These are phyloP conservation scores for Galendromus occidentalis DNA, from an alignment of 1,140 invertebrate species.

Conservation along the genomic window DNA sequence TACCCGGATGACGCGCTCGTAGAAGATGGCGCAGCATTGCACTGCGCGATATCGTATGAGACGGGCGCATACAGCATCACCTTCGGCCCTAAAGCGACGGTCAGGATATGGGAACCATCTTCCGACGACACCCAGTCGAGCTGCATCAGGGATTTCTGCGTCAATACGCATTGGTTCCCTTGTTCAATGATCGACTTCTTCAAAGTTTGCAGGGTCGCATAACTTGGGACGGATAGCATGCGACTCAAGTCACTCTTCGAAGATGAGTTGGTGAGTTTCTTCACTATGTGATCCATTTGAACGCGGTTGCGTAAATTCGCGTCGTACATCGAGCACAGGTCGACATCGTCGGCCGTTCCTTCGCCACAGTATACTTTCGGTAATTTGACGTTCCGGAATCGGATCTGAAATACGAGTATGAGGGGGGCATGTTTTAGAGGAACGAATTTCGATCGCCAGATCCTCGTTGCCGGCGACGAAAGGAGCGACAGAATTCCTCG, in stretches of 20 bases:
- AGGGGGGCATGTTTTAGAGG: too few relatives aligned
- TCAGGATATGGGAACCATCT: constrained; percentile 91
- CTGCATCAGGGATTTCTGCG: constrained; percentile 49
- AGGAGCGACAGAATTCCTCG: too few relatives aligned
- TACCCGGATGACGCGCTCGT: neutral
- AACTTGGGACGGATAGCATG: constrained; percentile 67
- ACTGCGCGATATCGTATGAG: constrained; percentile 14
- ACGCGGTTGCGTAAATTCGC: constrained; percentile 44
- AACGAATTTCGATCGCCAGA: too few relatives aligned
- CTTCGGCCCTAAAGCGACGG: constrained; percentile 84
- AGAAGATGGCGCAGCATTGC: neutral
- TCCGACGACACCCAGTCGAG: constrained; percentile 98
- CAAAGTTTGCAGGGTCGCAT: constrained; percentile 70
- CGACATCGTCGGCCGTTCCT: constrained; percentile 39
- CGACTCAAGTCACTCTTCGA: constrained; percentile 12
- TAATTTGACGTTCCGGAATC: constrained; percentile 64
- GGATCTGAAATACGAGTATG: constrained; percentile 33
- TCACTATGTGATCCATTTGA: constrained; percentile 30
- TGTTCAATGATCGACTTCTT: constrained; percentile 71
- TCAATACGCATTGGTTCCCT: constrained; percentile 65
- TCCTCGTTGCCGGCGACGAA: too few relatives aligned
- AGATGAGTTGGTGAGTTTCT: constrained; percentile 38
- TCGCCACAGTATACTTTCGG: constrained; percentile 42
- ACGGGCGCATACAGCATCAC: constrained; percentile 21
- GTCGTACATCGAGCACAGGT: constrained; percentile 59